These are phyloP conservation scores for Acronicta psi DNA, from an alignment of 2,888 invertebrate species.

Conservation along the genomic window DNA sequence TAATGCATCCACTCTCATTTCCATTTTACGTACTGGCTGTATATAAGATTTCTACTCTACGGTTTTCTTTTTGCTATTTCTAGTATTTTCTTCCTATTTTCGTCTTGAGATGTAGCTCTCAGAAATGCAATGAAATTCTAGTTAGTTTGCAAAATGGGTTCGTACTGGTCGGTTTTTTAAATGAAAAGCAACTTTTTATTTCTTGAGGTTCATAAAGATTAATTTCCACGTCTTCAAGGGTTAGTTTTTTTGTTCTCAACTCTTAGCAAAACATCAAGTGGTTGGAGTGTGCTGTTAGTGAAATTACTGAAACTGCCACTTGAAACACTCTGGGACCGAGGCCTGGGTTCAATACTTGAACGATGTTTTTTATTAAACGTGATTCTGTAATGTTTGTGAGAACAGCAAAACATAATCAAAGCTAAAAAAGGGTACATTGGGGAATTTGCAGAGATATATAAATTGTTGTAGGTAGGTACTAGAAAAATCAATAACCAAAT, in stretches of 20 bases:
- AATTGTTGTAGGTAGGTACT: too few relatives aligned
- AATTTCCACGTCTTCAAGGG: conserved; percentile 53
- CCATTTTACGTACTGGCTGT: too few relatives aligned
- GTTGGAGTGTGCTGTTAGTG: conserved; percentile 55
- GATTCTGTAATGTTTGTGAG: conserved; percentile 27
- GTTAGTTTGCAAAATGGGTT: background rate
- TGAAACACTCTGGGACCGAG: conserved; percentile 63
- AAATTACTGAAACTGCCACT: conserved; percentile 69
- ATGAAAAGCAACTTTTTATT: conserved; percentile 42
- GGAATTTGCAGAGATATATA: too few relatives aligned
- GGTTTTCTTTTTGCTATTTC: background rate
- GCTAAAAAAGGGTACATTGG: too few relatives aligned
- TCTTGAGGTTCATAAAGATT: conserved; percentile 49
- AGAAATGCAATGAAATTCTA: conserved; percentile 32
- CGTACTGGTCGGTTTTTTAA: conserved; percentile 18
- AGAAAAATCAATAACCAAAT: too few relatives aligned
- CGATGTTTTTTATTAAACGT: conserved; percentile 44
- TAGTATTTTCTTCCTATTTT: background rate
- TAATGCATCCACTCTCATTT: too few relatives aligned
- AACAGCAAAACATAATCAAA: conserved; percentile 3
- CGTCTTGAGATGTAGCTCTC: background rate
- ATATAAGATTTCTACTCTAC: too few relatives aligned
- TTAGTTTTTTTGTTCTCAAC: conserved; percentile 51
- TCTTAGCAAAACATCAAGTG: conserved; percentile 50
- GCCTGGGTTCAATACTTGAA: conserved; percentile 52